A percentile compares a stretch with the other conserved stretches of the same genome.
phyloP scores from a whole-genome alignment of 2,888 invertebrate genomes.

The Phorcus lineatus region DNA sequence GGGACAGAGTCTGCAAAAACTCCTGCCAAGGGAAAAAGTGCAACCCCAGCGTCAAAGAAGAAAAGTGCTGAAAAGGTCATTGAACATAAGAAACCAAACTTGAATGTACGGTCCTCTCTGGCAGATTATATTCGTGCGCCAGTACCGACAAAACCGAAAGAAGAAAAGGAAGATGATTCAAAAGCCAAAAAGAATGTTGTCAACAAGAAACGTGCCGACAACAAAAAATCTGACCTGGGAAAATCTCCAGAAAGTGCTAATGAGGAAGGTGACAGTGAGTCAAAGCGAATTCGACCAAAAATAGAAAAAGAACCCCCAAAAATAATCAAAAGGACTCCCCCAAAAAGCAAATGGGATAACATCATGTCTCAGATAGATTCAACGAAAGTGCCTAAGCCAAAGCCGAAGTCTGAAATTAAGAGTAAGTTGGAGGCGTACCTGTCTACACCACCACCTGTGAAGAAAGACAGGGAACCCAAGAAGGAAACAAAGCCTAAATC shows the following conservation, averaged over 20 bases:
- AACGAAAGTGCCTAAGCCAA: slow-evolving; percentile 77
- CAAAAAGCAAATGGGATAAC: slow-evolving; percentile 70
- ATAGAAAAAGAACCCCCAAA: slow-evolving; percentile 61
- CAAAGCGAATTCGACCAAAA: background rate
- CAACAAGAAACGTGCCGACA: slow-evolving; percentile 31
- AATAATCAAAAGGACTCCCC: slow-evolving; percentile 62
- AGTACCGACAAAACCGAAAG: slow-evolving; percentile 56
- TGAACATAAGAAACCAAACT: slow-evolving; percentile 64
- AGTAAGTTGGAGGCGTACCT: slow-evolving; percentile 81
- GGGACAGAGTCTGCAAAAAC: background rate
- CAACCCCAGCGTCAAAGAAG: slow-evolving; percentile 36
- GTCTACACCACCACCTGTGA: slow-evolving; percentile 42
- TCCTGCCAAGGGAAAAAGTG: slow-evolving; percentile 7
- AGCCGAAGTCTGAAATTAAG: slow-evolving; percentile 87
- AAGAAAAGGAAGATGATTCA: slow-evolving; percentile 54
- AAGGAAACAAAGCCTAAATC: slow-evolving; percentile 36
- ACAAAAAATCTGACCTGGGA: background rate
- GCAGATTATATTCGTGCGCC: slow-evolving; percentile 66
- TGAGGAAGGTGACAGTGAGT: slow-evolving; percentile 36
- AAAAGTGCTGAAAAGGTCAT: slow-evolving; percentile 48
- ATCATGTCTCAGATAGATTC: slow-evolving; percentile 68
- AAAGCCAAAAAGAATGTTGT: slow-evolving; percentile 50
- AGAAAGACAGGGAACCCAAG: slow-evolving; percentile 38
- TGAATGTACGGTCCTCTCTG: slow-evolving; percentile 58
- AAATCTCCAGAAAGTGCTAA: slow-evolving; percentile 13